These are phyloP conservation scores for Harmothoe impar DNA, from an alignment of 2,888 invertebrate genomes.

Conservation along the genomic window DNA sequence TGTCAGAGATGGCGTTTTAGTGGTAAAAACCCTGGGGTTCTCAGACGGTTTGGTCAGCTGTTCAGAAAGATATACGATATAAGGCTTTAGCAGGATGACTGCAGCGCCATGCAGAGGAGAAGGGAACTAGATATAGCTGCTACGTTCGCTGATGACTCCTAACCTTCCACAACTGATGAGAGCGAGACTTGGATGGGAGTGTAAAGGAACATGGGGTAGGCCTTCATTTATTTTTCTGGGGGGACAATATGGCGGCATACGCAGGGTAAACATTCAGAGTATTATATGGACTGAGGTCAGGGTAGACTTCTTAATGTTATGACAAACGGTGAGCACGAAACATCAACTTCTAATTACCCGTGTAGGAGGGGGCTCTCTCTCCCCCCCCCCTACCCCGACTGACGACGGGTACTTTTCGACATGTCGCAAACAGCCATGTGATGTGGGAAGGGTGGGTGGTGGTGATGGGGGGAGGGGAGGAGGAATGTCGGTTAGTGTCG, in stretches of 20 bases:
- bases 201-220: too few species aligned
- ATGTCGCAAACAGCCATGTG: constrained; percentile 47
- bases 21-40: not conserved
- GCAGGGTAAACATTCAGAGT: too few species aligned
- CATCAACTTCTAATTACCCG: constrained; percentile 43
- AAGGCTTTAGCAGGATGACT: not conserved
- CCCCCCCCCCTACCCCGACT: not conserved
- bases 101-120: too few species aligned
- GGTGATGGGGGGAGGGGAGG: not conserved
- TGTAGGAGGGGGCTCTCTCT: not conserved
- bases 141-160: too few species aligned
- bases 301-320: not conserved
- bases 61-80: not conserved
- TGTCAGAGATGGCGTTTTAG: not conserved
- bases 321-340: constrained; percentile 25
- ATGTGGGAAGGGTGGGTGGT: not conserved
- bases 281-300: too few species aligned
- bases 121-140: too few species aligned
- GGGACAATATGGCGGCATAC: not conserved
- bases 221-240: too few species aligned
- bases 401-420: constrained; percentile 20
- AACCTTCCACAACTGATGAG: too few species aligned
- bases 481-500: constrained; percentile 46
- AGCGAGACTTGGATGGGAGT: too few species aligned
- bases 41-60: constrained; percentile 28